Evolutionary conservation across 2,888 invertebrate genomes (phyloP).

Genomic region (Chloroclysta siterata): DNA sequence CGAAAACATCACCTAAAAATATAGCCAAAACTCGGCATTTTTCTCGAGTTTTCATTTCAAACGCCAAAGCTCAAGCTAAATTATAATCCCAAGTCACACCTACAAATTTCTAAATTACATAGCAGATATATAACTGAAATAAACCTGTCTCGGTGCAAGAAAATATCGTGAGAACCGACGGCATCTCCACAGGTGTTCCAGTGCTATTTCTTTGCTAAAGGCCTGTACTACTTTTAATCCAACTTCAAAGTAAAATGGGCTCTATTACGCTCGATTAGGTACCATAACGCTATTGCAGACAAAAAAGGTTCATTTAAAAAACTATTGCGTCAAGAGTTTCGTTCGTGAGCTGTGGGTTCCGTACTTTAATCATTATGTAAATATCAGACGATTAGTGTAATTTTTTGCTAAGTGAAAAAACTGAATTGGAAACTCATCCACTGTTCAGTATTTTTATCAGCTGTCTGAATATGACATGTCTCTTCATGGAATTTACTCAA

Average conservation of each 20-base stretch:
- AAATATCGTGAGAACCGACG: constrained; percentile 55
- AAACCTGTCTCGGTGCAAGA: constrained; percentile 54
- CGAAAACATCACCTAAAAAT: background rate
- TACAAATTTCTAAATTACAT: constrained; percentile 43
- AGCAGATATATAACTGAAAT: constrained; percentile 43
- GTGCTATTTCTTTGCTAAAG: constrained; percentile 37
- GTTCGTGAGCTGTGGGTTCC: too few species aligned
- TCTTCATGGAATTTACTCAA: too few species aligned
- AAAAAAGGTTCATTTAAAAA: background rate
- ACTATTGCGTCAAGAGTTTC: too few species aligned
- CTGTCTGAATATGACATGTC: too few species aligned
- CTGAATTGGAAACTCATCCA: too few species aligned
- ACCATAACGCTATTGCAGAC: background rate
- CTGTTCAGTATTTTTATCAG: too few species aligned
- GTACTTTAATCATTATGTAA: too few species aligned
- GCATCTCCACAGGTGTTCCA: constrained; percentile 51
- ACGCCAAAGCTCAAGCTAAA: constrained; percentile 36
- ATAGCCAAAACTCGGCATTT: background rate
- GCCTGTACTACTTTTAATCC: constrained; percentile 1
- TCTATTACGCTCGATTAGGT: background rate
- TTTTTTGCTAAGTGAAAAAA: too few species aligned
- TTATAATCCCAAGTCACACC: constrained; percentile 41
- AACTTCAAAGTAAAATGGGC: background rate
- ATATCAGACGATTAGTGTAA: too few species aligned
- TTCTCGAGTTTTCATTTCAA: constrained; percentile 32